Base-by-base conservation (phyloP, 2,888 invertebrate species). In the Phortica okadai region DNA sequence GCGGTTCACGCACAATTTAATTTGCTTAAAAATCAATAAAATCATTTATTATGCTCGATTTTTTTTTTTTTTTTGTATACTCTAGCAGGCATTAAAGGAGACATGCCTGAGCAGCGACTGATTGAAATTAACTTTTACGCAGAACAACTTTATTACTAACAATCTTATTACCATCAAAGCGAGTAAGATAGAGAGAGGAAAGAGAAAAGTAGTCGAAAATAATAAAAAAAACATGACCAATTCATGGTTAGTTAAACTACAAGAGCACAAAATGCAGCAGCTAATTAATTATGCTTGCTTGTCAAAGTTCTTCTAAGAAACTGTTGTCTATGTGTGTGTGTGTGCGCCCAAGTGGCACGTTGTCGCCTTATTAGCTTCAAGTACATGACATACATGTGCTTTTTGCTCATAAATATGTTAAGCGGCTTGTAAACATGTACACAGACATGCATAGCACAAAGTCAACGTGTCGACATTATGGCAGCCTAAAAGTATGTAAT, bases 11-110 rank as follows among this genome's bases (percentile, higher is more conserved):
- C 86, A 77, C 87, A 86, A 86, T 86, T 86, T 84, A 83, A 84
- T 86, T 87, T 87, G 83, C 83, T 85, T 82, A 82, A 85, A 81
- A 87, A 85, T 87, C 87, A 86, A 87, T 87, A 86, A 86, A 86
- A 82, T 82, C 78, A 86, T 86, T 84, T 62, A 33, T 33, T 33
- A 33, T 33, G 33, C 33, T 33, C 33, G 33, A 33, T 33, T 1
- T 33, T 33, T 33, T 33, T 33, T 33, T 33, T 33, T 33, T 33
- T 33, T 33, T 4, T 33, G 2, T 33, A 33, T 33, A 33, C 33
- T 33, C 33, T 1, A 33, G 33, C 33, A 56, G 56, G 56, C 56
- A 56, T 0, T 2, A n/a, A 10, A n/a, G 11, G 1, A 33, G 33
- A 33, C 33, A 33, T 33, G 33, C 33, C 33, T 33, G 33, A 33